Evolutionary conservation across 2,888 invertebrate species (phyloP).

Genomic region (Drosophila quinaria): DNA sequence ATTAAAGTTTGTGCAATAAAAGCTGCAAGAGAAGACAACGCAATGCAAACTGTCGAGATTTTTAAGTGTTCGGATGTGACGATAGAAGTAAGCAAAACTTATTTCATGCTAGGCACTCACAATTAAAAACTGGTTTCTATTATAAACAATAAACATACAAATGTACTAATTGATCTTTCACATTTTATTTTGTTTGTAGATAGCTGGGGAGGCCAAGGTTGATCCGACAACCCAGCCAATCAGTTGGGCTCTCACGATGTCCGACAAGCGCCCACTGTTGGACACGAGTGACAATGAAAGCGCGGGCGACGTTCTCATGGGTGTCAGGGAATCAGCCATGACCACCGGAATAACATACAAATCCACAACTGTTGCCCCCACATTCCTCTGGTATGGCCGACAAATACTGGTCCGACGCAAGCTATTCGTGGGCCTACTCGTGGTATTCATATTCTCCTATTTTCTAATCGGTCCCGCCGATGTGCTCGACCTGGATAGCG

Average conservation of each 20-base stretch:
- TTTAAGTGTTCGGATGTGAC: background rate
- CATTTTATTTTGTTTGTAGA: conserved; percentile 1
- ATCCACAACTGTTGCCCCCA: conserved; percentile 9
- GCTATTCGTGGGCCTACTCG: conserved; percentile 54
- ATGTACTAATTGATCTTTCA: conserved; percentile 2
- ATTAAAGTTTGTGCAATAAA: background rate
- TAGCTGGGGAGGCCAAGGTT: background rate
- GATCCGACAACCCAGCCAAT: background rate
- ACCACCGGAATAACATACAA: conserved; percentile 22
- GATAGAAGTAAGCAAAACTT: background rate
- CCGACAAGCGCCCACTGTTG: conserved; percentile 41
- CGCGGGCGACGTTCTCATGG: background rate
- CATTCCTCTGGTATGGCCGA: conserved; percentile 38
- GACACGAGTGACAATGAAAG: conserved; percentile 9
- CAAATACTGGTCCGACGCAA: conserved; percentile 71
- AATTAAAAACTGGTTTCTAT: background rate
- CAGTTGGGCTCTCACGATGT: conserved; percentile 21
- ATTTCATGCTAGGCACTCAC: background rate
- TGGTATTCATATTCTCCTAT: conserved; percentile 77
- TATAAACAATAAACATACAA: background rate
- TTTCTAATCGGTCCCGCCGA: conserved; percentile 61
- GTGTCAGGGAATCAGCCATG: conserved; percentile 14
- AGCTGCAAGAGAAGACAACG: background rate
- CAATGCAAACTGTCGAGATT: background rate
- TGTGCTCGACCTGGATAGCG: conserved; percentile 62